Evolutionary conservation across 2,113 vertebrate genomes (phyloP).

Genomic region (Campylomormyrus tamandua): DNA sequence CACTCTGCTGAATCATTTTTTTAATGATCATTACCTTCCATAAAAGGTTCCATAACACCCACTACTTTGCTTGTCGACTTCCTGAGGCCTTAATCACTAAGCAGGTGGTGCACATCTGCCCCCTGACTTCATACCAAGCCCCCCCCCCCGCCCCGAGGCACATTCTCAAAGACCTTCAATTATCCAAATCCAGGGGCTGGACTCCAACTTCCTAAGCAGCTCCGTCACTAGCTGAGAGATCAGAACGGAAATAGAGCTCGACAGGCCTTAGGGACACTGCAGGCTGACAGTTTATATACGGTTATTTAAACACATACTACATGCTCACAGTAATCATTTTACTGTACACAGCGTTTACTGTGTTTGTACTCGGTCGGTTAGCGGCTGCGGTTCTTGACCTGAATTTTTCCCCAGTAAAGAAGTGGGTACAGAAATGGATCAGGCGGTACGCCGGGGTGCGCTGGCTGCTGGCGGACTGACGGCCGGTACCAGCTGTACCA

Average conservation of each 20-base stretch:
- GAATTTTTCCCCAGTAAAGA: background rate
- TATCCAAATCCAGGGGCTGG: slow-evolving; percentile 7
- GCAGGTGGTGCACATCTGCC: no score
- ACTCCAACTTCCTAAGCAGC: background rate
- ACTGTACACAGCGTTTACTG: background rate
- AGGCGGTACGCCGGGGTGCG: background rate
- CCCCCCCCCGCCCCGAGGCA: background rate
- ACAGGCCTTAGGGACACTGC: background rate
- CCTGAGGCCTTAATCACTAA: no score
- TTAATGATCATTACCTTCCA: no score
- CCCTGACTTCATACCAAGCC: no score
- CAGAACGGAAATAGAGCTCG: background rate
- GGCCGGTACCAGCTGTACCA: background rate
- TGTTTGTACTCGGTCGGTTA: background rate
- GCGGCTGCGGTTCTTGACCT: background rate
- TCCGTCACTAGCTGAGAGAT: background rate
- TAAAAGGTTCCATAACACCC: slow-evolving; percentile 18
- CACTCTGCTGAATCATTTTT: no score
- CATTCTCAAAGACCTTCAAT: slow-evolving; percentile 18
- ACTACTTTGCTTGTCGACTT: no score
- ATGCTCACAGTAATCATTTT: background rate
- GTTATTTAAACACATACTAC: background rate
- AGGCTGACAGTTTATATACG: background rate
- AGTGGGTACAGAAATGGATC: background rate
- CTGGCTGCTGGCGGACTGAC: background rate